phyloP scores from a whole-genome alignment of 2,797 vertebrate genomes.

The Crax fasciolata region DNA sequence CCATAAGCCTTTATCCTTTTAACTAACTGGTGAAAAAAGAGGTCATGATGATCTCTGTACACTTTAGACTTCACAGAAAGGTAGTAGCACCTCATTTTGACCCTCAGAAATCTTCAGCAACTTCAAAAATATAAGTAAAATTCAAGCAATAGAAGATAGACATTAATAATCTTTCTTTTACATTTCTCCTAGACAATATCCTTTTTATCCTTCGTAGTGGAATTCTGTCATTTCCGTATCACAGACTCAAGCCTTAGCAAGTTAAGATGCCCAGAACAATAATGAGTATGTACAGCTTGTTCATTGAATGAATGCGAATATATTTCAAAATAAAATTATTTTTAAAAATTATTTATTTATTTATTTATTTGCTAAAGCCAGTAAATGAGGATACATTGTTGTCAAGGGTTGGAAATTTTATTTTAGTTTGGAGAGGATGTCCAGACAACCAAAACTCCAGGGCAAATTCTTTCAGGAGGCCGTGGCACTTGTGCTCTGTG shows the following conservation, averaged over 20 bases:
- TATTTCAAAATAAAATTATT: background rate
- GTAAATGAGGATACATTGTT: background rate
- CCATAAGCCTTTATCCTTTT: background rate
- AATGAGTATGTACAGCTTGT: background rate
- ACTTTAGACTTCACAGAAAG: background rate
- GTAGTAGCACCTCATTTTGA: background rate
- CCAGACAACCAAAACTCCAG: background rate
- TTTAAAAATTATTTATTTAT: background rate
- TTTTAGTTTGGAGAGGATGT: background rate
- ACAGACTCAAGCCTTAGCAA: background rate
- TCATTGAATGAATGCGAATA: background rate
- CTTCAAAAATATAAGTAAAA: background rate
- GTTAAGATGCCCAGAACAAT: background rate
- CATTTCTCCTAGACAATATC: background rate
- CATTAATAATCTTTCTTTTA: background rate
- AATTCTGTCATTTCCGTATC: background rate
- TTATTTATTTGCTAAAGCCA: background rate
- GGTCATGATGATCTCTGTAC: background rate
- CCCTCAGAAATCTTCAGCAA: background rate
- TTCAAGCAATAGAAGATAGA: background rate
- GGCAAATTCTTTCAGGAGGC: background rate
- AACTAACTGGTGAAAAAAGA: background rate
- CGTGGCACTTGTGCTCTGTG: background rate
- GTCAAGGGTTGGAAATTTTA: background rate
- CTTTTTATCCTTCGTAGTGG: background rate